phyloP scores from a whole-genome alignment of 1,140 invertebrate genomes.

The Protaetia brevitarsis region DNA sequence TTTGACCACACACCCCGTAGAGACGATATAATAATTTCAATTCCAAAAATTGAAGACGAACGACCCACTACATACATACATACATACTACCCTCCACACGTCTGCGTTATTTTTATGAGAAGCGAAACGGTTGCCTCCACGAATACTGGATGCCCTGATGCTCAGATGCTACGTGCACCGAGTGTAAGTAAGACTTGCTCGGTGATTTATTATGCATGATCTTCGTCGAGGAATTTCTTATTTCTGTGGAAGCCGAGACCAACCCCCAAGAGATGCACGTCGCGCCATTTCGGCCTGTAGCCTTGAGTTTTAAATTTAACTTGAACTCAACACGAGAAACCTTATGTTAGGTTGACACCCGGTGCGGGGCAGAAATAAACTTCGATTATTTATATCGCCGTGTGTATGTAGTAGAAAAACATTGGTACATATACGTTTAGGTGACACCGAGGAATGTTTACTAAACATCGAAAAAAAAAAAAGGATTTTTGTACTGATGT shows the following conservation, averaged over 20 bases:
- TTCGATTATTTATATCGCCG: conserved; percentile 33
- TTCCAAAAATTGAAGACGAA: too few relatives aligned
- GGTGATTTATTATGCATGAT: not conserved
- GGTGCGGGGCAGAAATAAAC: conserved; percentile 32
- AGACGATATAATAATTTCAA: too few relatives aligned
- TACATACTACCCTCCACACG: too few relatives aligned
- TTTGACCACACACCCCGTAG: too few relatives aligned
- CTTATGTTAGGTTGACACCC: conserved; percentile 39
- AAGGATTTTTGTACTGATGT: too few relatives aligned
- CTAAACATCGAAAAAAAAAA: not conserved
- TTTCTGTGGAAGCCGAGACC: not conserved
- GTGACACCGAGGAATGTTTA: conserved; percentile 11
- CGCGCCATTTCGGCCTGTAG: conserved; percentile 19
- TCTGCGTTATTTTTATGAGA: too few relatives aligned
- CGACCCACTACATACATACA: too few relatives aligned
- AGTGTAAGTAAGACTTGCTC: too few relatives aligned
- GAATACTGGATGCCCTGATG: too few relatives aligned
- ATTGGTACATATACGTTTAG: not conserved
- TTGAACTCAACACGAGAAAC: conserved; percentile 36
- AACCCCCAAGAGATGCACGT: not conserved
- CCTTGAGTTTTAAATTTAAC: conserved; percentile 35
- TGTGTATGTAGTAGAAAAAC: not conserved
- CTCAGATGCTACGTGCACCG: too few relatives aligned
- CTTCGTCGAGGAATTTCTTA: not conserved
- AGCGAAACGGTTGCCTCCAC: too few relatives aligned